Percentiles rank a stretch among this genome's conserved stretches.
Conservation (phyloP, 2,113 vertebrate species). For the Ia io region DNA sequence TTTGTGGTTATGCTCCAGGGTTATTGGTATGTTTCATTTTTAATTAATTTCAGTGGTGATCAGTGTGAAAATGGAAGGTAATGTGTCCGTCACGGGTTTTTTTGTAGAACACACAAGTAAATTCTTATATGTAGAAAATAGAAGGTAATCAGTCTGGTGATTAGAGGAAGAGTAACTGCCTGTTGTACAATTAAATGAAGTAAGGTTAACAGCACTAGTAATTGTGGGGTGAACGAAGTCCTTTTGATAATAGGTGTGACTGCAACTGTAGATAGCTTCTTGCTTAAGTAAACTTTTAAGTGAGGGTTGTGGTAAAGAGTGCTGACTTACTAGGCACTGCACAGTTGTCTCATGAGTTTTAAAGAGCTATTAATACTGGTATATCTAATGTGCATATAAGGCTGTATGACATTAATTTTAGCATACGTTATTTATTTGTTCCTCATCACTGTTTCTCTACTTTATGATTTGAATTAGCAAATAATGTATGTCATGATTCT, state of each 20-base stretch:
- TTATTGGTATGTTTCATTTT: neutral
- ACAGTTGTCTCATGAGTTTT: neutral
- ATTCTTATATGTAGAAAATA: neutral
- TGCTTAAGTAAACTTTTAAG: neutral
- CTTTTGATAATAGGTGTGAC: neutral
- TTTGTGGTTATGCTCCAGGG: neutral
- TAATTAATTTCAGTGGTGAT: neutral
- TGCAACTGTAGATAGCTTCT: neutral
- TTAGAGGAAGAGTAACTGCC: neutral
- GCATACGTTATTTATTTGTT: neutral
- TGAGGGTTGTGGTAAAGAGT: neutral
- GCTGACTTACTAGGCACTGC: neutral
- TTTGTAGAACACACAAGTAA: slow-evolving; percentile 35
- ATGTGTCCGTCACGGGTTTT: neutral
- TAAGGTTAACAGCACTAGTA: neutral
- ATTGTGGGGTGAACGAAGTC: neutral
- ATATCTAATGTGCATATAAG: neutral
- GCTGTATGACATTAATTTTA: neutral
- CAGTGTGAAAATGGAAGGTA: neutral
- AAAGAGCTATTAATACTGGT: neutral
- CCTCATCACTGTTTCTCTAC: neutral
- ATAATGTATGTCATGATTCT: neutral
- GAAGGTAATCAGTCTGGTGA: neutral
- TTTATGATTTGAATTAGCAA: neutral
- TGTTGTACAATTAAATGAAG: neutral